These are phyloP conservation scores for Anolis sagrei DNA, from an alignment of 2,113 vertebrate genomes.

Conservation along the genomic window DNA sequence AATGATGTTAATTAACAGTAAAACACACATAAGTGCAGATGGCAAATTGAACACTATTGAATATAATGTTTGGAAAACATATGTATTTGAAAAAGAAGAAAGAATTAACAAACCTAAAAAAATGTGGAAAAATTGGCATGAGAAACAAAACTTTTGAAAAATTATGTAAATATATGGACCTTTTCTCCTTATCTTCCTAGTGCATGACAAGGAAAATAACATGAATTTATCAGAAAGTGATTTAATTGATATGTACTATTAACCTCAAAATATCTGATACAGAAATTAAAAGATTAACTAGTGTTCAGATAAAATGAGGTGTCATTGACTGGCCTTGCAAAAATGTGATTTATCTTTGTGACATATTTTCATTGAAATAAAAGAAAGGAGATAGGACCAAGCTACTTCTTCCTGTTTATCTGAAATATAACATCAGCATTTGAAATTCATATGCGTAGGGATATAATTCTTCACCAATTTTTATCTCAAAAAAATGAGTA, in stretches of 20 bases:
- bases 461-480: too few relatives aligned
- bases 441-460: too few relatives aligned
- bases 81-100: not conserved
- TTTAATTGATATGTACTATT: not conserved
- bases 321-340: too few relatives aligned
- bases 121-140: not conserved
- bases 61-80: too few relatives aligned
- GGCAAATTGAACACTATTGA: not conserved
- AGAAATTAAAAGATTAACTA: not conserved
- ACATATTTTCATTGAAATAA: not conserved
- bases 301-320: not conserved
- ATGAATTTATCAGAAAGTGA: not conserved
- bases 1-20: not conserved
- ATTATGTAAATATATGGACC: not conserved
- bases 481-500: too few relatives aligned
- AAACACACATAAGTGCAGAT: not conserved
- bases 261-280: not conserved
- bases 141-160: not conserved
- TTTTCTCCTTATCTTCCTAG: not conserved
- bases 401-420: not conserved
- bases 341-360: not conserved
- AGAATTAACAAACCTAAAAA: not conserved
- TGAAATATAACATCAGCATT: not conserved
- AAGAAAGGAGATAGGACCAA: not conserved
- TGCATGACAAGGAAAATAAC: not conserved